A percentile compares a stretch with the other conserved stretches of the same genome.
Conservation (phyloP, 1,140 invertebrate genomes). For the Euglossa dilemma region DNA sequence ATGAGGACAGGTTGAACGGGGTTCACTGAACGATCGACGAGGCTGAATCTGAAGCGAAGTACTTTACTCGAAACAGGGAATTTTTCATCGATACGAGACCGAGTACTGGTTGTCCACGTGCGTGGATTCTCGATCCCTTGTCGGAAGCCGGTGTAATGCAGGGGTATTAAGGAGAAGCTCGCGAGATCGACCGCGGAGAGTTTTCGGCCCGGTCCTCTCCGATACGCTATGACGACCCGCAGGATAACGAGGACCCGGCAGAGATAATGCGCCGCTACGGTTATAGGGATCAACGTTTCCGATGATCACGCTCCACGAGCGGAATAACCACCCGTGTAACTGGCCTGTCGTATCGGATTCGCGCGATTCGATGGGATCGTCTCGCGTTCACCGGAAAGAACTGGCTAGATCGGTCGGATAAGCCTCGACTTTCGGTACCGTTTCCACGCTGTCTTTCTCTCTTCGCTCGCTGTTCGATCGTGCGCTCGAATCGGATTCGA, state of each 20-base stretch:
- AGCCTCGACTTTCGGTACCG: background rate
- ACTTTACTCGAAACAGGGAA: background rate
- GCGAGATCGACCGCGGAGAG: background rate
- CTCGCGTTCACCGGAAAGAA: background rate
- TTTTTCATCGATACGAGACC: background rate
- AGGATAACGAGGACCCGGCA: slow-evolving; percentile 21
- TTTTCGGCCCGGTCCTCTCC: background rate
- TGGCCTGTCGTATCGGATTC: background rate
- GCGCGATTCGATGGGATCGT: slow-evolving; percentile 4
- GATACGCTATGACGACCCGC: background rate
- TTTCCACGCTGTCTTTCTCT: background rate
- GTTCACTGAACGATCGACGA: background rate
- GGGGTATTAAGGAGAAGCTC: background rate
- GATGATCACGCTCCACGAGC: slow-evolving; percentile 7
- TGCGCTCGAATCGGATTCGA: background rate
- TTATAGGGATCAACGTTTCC: background rate
- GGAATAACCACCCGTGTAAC: slow-evolving; percentile 5
- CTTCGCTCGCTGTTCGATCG: background rate
- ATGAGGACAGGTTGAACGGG: background rate
- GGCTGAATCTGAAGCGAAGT: background rate
- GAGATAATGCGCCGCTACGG: slow-evolving; percentile 22
- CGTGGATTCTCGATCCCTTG: background rate
- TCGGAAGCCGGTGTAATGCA: background rate
- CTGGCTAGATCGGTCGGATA: background rate
- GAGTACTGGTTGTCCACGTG: background rate